phyloP scores from a whole-genome alignment of 2,888 invertebrate species.

The Mythimna pallens region DNA sequence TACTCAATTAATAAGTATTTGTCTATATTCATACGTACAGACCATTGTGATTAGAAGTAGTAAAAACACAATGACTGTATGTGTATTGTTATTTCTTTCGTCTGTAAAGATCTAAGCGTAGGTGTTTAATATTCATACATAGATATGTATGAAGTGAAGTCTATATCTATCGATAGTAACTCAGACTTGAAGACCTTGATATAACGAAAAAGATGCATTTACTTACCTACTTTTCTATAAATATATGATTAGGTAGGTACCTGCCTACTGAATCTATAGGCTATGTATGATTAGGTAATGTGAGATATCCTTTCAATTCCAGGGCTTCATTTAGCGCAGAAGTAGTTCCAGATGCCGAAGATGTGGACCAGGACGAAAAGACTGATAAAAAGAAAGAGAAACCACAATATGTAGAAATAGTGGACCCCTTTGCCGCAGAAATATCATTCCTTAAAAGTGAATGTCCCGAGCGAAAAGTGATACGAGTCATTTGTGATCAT shows the following conservation, averaged over 20 bases:
- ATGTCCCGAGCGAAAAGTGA: constrained; percentile 94
- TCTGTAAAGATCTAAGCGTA: neutral
- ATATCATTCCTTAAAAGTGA: constrained; percentile 95
- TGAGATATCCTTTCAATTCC: constrained; percentile 60
- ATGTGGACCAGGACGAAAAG: constrained; percentile 91
- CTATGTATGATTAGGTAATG: neutral
- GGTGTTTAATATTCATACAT: neutral
- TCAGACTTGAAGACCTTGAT: constrained; percentile 23
- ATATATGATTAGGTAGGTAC: neutral
- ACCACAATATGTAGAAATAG: constrained; percentile 94
- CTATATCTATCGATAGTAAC: neutral
- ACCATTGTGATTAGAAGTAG: neutral
- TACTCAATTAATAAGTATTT: constrained; percentile 14
- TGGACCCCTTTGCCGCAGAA: constrained; percentile 95
- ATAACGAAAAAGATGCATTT: neutral
- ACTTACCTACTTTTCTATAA: too few relatives aligned
- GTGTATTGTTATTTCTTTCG: too few relatives aligned
- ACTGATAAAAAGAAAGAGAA: constrained; percentile 80
- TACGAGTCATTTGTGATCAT: constrained; percentile 95
- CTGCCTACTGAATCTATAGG: too few relatives aligned
- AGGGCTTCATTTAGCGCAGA: constrained; percentile 94
- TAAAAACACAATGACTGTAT: too few relatives aligned
- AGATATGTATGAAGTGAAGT: too few relatives aligned
- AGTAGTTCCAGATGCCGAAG: constrained; percentile 92
- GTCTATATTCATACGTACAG: constrained; percentile 17